Conservation (phyloP, 2,888 invertebrate genomes). For the Erebia ligea region DNA sequence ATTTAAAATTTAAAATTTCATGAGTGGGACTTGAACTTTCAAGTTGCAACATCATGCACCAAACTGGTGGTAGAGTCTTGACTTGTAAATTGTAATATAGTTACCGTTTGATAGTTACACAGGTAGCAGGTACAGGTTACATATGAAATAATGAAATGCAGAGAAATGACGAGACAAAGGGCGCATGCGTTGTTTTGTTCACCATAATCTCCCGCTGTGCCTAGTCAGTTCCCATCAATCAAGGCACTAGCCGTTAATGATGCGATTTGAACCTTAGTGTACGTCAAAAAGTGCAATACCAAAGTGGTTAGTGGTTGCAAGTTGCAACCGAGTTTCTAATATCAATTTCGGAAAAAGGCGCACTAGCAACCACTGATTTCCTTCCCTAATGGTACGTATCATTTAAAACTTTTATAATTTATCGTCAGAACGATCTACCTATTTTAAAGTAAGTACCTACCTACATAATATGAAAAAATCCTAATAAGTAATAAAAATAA, state of each 20-base stretch:
- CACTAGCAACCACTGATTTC: background rate
- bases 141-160: background rate
- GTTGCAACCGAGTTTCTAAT: background rate
- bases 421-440: background rate
- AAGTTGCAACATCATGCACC: no score
- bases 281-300: background rate
- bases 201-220: slow-evolving; percentile 22
- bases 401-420: background rate
- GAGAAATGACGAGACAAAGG: background rate
- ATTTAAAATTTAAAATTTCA: no score
- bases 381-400: background rate
- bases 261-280: slow-evolving; percentile 4
- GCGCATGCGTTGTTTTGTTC: slow-evolving; percentile 31
- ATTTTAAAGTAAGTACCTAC: background rate
- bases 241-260: slow-evolving; percentile 27
- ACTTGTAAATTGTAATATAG: no score
- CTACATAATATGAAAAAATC: no score
- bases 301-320: background rate
- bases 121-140: background rate
- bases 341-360: background rate
- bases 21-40: no score
- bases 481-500: no score
- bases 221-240: slow-evolving; percentile 33
- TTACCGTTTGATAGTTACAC: no score
- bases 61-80: no score